These are phyloP conservation scores for Protobothrops mucrosquamatus DNA, from an alignment of 2,113 vertebrate genomes.

Conservation along the genomic window DNA sequence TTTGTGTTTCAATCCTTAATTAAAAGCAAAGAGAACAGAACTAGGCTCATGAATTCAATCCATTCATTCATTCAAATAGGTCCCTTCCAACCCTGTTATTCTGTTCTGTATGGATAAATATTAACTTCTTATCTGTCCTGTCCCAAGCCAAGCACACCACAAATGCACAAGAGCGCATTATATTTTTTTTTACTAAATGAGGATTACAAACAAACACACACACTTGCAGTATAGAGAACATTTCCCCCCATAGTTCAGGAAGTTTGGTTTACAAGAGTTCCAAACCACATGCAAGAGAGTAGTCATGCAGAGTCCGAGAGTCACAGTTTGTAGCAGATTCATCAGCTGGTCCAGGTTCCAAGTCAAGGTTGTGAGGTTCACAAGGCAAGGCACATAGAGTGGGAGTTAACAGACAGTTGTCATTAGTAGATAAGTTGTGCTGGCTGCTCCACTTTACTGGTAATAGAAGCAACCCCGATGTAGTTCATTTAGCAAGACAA, in stretches of 20 bases:
- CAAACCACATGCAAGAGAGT: background rate
- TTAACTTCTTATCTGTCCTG: background rate
- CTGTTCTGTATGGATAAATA: background rate
- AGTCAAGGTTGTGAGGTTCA: background rate
- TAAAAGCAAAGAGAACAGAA: slow-evolving; percentile 1
- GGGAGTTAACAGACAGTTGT: background rate
- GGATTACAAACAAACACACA: background rate
- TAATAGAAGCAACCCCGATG: background rate
- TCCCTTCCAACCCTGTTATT: background rate
- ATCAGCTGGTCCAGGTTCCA: background rate
- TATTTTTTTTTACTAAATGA: background rate
- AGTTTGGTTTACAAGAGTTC: background rate
- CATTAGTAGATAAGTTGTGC: background rate
- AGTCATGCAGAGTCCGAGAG: background rate
- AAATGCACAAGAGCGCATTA: background rate
- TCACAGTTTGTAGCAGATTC: background rate
- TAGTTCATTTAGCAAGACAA: background rate
- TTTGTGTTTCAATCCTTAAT: background rate
- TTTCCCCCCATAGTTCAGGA: background rate
- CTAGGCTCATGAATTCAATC: background rate
- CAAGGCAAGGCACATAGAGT: background rate
- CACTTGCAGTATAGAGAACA: background rate
- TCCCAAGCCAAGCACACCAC: background rate
- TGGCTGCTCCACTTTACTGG: background rate
- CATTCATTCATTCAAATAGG: background rate